phyloP scores from a whole-genome alignment of 2,888 invertebrate species.

The Glyphotaelius pellucidus region DNA sequence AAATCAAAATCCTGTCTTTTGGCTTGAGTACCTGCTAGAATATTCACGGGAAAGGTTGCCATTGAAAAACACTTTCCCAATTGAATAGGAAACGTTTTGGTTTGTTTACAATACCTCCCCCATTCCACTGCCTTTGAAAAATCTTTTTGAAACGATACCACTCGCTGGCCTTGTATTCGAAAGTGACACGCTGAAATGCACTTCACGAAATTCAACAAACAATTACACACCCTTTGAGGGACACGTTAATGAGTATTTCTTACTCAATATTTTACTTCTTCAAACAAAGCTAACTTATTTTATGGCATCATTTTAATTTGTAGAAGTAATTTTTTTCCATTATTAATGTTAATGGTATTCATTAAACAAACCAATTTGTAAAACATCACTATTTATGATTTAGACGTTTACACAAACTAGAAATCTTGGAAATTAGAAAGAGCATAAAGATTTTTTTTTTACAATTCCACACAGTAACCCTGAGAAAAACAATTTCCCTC shows the following conservation, averaged over 20 bases:
- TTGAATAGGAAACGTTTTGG: neutral
- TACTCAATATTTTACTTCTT: no score
- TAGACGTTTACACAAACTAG: no score
- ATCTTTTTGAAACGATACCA: neutral
- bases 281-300: no score
- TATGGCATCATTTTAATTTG: no score
- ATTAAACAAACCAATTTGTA: no score
- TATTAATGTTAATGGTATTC: no score
- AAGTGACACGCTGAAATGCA: neutral
- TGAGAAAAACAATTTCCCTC: no score
- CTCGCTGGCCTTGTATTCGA: neutral
- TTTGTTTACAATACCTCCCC: neutral
- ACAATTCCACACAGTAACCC: no score
- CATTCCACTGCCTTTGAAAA: neutral
- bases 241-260: neutral
- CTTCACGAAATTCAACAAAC: constrained; percentile 30
- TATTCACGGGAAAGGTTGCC: constrained; percentile 19
- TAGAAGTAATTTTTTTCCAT: no score
- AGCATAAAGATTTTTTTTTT: no score
- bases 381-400: no score
- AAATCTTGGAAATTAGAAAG: no score
- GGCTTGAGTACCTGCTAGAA: neutral
- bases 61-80: neutral
- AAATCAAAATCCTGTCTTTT: neutral
- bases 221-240: neutral